A percentile compares a stretch with the other conserved stretches of the same genome.
phyloP scores from a whole-genome alignment of 2,888 invertebrate species.

The Pheosia gnoma region DNA sequence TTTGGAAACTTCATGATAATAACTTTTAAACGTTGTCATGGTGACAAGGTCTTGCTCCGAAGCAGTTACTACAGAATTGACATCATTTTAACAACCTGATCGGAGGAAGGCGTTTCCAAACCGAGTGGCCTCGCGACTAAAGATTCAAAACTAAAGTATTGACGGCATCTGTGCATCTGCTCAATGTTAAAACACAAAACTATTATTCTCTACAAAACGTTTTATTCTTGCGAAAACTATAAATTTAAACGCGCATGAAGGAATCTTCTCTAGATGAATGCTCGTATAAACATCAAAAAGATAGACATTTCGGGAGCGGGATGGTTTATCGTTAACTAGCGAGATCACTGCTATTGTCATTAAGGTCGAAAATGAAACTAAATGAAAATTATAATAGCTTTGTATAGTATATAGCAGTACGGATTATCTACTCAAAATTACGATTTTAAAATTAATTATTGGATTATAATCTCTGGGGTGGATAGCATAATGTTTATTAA shows the following conservation, averaged over 20 bases:
- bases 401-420: slow-evolving; percentile 40
- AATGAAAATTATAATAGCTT: slow-evolving; percentile 28
- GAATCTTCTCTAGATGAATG: slow-evolving; percentile 27
- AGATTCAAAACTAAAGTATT: slow-evolving; percentile 19
- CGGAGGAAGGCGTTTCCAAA: slow-evolving; percentile 5
- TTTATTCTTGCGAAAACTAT: no score
- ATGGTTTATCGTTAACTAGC: neutral
- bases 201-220: slow-evolving; percentile 8
- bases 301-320: neutral
- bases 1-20: slow-evolving; percentile 1
- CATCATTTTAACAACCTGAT: slow-evolving; percentile 38
- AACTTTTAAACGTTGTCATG: neutral
- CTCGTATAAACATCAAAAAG: slow-evolving; percentile 27
- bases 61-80: slow-evolving; percentile 34
- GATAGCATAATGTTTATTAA: slow-evolving; percentile 36
- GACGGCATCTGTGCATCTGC: no score
- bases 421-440: slow-evolving; percentile 30
- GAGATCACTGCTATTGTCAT: neutral
- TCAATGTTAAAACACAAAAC: slow-evolving; percentile 20
- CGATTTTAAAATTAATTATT: slow-evolving; percentile 36
- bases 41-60: slow-evolving; percentile 9
- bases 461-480: slow-evolving; percentile 33
- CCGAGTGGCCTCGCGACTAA: slow-evolving; percentile 9
- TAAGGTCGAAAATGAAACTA: slow-evolving; percentile 40
- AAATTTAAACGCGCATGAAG: slow-evolving; percentile 22